Evolutionary conservation across 30 jellyfish, hydroid and myxozoan species (phyloP).

Genomic region (Chrysaora quinquecirrha): DNA sequence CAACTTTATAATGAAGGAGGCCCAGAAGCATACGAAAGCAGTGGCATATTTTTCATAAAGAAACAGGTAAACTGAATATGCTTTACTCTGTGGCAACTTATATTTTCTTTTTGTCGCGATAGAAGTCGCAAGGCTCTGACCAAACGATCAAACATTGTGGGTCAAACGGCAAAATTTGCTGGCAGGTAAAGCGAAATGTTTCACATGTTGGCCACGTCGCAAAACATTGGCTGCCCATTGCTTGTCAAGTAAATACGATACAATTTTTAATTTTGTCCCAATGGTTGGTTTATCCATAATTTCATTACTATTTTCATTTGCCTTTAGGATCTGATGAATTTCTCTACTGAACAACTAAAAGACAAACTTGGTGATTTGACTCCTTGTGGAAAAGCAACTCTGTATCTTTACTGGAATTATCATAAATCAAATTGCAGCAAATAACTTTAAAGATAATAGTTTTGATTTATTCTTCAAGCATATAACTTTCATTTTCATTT

Average conservation of each 20-base stretch:
- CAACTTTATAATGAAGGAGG: constrained; percentile 79
- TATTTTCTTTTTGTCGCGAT: neutral
- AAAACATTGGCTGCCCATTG: no score
- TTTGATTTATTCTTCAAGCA: no score
- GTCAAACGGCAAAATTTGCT: neutral
- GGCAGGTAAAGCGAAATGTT: no score
- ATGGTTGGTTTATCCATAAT: constrained; percentile 19
- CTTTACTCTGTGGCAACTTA: neutral
- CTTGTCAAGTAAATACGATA: neutral
- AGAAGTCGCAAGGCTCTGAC: neutral
- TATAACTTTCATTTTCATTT: no score
- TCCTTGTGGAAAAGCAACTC: constrained; percentile 69
- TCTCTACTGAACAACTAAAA: constrained; percentile 32
- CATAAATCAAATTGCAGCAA: neutral
- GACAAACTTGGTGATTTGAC: constrained; percentile 51
- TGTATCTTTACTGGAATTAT: constrained; percentile 25
- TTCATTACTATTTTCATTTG: neutral
- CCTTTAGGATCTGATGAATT: constrained; percentile 31
- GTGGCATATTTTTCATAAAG: constrained; percentile 66
- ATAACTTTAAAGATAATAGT: no score
- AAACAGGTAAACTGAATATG: constrained; percentile 78
- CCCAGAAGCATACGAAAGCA: constrained; percentile 93
- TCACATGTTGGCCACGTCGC: no score
- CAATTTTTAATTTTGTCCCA: neutral
- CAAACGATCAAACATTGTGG: neutral